Conservation (phyloP, 2,888 invertebrate species). For the Pteria penguin region DNA sequence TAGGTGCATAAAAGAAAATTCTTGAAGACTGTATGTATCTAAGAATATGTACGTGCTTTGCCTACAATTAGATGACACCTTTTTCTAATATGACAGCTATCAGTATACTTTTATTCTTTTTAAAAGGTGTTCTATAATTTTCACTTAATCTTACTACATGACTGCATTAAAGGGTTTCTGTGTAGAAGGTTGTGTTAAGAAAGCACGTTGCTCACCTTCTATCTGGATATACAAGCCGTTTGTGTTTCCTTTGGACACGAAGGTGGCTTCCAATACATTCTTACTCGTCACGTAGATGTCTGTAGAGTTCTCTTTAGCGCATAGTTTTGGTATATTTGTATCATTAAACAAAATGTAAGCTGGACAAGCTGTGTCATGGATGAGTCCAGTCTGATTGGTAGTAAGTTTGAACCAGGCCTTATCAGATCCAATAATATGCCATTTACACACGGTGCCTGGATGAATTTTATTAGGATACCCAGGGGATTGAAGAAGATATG, state of each 20-base stretch:
- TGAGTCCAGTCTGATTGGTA: background rate
- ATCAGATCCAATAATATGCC: background rate
- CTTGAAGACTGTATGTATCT: no score
- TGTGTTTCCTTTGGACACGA: background rate
- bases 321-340: background rate
- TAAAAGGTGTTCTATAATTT: no score
- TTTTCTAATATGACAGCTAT: no score
- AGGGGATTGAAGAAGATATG: background rate
- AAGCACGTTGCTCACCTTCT: background rate
- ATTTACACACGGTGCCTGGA: background rate
- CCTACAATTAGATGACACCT: no score
- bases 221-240: background rate
- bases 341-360: background rate
- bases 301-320: background rate
- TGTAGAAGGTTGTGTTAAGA: no score
- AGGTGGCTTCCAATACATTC: background rate
- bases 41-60: no score
- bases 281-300: background rate
- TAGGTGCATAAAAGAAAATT: no score
- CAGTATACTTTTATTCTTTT: no score
- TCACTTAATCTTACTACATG: no score
- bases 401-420: background rate
- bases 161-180: no score
- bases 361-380: background rate
- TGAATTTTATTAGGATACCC: background rate